Conservation (phyloP, 2,888 invertebrate genomes). For the Acanthosoma haemorrhoidale region DNA sequence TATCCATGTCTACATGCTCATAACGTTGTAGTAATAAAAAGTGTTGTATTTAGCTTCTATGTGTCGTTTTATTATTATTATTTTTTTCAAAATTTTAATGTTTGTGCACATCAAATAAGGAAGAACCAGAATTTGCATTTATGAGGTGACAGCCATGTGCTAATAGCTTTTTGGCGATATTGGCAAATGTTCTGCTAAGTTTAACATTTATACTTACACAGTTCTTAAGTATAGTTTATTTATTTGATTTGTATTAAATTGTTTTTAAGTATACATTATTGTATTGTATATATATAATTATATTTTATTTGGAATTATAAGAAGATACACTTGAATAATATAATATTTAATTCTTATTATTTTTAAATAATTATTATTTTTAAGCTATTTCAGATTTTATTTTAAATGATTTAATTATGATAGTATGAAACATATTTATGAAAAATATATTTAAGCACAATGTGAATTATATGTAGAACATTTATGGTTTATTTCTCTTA, state of each 20-base stretch:
- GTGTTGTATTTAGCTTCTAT: constrained; percentile 20
- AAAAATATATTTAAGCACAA: not conserved
- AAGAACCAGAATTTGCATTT: constrained; percentile 32
- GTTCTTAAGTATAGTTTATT: constrained; percentile 9
- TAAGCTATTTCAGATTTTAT: constrained; percentile 5
- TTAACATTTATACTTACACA: constrained; percentile 16
- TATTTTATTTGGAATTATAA: constrained; percentile 8
- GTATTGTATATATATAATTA: constrained; percentile 27
- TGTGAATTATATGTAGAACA: constrained; percentile 1
- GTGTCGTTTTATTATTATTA: constrained; percentile 20
- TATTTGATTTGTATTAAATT: constrained; percentile 24
- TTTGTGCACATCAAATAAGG: constrained; percentile 18
- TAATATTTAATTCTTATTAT: not conserved
- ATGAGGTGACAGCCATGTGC: constrained; percentile 27
- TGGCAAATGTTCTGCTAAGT: constrained; percentile 2
- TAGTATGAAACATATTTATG: constrained; percentile 11
- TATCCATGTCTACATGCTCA: constrained; percentile 21
- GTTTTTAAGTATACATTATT: constrained; percentile 16
- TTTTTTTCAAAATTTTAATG: constrained; percentile 14
- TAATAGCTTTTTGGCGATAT: constrained; percentile 22
- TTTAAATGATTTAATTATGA: constrained; percentile 7
- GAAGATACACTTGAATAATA: not conserved
- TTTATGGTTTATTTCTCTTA: constrained; percentile 1
- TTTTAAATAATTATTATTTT: not conserved
- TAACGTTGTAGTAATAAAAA: constrained; percentile 6